Evolutionary conservation across 2,113 vertebrate genomes (phyloP), one percentile per base, ranked within the genome.

Genomic region (Chitala chitala): DNA sequence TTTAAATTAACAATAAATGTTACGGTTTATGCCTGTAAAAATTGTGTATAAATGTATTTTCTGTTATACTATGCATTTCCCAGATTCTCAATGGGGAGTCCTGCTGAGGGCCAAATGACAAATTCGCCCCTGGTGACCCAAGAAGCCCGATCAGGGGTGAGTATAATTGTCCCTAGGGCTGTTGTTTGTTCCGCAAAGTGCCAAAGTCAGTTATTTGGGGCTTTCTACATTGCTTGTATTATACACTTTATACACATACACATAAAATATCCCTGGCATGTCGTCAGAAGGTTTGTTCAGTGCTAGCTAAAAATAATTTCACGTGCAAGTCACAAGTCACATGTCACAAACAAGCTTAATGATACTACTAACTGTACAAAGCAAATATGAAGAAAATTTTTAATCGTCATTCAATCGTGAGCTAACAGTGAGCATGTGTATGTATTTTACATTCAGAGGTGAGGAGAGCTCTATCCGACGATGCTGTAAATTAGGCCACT

Each of bases 181-280:
- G 48, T 20, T 20, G 12, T 51, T 51, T 20, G 48, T 51, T 8
- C 9, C 0, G 20, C 54, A 56, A n/a, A n/a, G n/a, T n/a, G n/a
- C n/a, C 22, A 51, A 38, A 44, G 24, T 13, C 53, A n/a, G 8
- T 59, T 59, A 61, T 58, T 46, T 59, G 54, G 55, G 71, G 59
- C 15, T 59, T 72, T 24, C 15, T 31, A 10, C 31, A 26, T 20
- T 15, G 24, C 24, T 33, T 48, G 15, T 36, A 36, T 31, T 31
- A 36, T 63, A 31, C 59, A 40, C 20, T 56, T 17, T 9, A 58
- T 71, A 20, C 31, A 63, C 31, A 40, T 12, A 20, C 4, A 36
- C 22, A 20, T 20, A 42, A 44, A 7, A 66, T 38, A 42, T 44
- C 38, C 15, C 38, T 40, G 38, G 44, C 5, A 0, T 42, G 38